Percentiles rank a stretch among this genome's conserved stretches.
These are phyloP conservation scores for Danio choprae DNA, from an alignment of 2,797 vertebrate species.

Conservation along the genomic window DNA sequence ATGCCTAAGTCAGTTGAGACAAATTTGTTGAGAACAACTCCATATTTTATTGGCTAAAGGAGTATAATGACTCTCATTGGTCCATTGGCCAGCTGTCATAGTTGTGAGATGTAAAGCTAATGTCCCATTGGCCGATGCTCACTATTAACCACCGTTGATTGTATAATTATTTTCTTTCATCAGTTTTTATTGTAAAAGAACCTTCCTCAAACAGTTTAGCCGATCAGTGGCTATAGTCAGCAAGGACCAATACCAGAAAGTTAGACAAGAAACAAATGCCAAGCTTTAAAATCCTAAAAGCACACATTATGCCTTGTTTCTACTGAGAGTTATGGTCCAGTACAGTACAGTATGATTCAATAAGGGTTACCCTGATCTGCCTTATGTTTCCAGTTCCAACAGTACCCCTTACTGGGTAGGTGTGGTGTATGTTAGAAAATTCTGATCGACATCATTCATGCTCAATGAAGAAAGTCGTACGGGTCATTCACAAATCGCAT, in stretches of 20 bases:
- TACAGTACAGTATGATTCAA: too few relatives aligned
- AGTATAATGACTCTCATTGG: not conserved
- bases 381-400: too few relatives aligned
- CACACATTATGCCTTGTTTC: too few relatives aligned
- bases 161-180: not conserved
- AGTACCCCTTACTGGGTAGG: too few relatives aligned
- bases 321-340: too few relatives aligned
- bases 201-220: not conserved
- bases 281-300: constrained; percentile 1
- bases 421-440: too few relatives aligned
- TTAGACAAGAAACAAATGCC: not conserved
- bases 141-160: constrained; percentile 13
- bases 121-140: constrained; percentile 17
- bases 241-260: not conserved
- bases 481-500: too few relatives aligned
- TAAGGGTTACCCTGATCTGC: too few relatives aligned
- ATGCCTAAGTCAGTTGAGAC: not conserved
- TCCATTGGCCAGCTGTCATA: not conserved
- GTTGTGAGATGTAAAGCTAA: not conserved
- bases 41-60: not conserved
- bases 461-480: too few relatives aligned
- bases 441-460: too few relatives aligned
- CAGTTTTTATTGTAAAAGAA: not conserved
- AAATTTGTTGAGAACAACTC: not conserved
- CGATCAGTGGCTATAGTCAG: constrained; percentile 25